A percentile compares a stretch with the other conserved stretches of the same genome.
Conservation (phyloP, 1,140 invertebrate genomes). For the Platorchestia sp. region DNA sequence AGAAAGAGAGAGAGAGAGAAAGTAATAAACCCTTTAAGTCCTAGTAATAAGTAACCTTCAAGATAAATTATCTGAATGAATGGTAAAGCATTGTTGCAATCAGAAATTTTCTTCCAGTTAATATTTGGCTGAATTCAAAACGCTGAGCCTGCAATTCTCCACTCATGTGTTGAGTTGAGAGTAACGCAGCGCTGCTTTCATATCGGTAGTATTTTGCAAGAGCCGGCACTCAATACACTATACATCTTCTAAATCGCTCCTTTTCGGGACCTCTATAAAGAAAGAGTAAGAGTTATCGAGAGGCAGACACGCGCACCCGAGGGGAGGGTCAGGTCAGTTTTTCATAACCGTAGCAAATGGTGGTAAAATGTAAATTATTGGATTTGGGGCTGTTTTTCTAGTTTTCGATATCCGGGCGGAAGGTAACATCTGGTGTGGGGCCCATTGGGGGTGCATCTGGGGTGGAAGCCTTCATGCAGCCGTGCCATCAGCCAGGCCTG, state of each 20-base stretch:
- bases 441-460: conserved; percentile 41
- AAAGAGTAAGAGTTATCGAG: conserved; percentile 54
- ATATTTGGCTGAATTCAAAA: not conserved
- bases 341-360: conserved; percentile 61
- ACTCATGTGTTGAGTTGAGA: not conserved
- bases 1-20: not conserved
- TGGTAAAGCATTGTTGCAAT: not conserved
- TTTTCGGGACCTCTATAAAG: conserved; percentile 53
- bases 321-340: conserved; percentile 47
- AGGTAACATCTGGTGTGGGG: conserved; percentile 52
- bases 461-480: not conserved
- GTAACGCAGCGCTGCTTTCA: conserved; percentile 13
- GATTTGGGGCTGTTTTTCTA: conserved; percentile 64
- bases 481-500: not conserved
- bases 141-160: not conserved
- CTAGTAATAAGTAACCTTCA: not conserved
- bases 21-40: not conserved
- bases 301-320: conserved; percentile 33
- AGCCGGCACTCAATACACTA: conserved; percentile 53
- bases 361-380: conserved; percentile 67
- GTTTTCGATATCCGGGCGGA: conserved; percentile 64
- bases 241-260: conserved; percentile 53
- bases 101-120: not conserved
- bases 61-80: not conserved
- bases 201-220: conserved; percentile 46